Evolutionary conservation across 2,888 invertebrate genomes (phyloP).

Genomic region (Cinara cedri): DNA sequence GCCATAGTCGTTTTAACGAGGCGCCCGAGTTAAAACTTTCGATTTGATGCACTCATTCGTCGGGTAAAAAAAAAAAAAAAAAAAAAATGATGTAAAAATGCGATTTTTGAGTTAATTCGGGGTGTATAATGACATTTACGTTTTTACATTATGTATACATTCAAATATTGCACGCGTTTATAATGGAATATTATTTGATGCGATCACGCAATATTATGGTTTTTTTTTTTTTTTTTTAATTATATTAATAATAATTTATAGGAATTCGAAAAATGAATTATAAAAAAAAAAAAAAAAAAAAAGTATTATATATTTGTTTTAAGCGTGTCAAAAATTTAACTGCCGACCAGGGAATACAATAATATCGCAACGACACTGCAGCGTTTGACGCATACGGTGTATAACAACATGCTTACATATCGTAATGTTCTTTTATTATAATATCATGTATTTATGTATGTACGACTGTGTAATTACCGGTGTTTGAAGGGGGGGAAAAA

Average conservation of each 20-base stretch:
- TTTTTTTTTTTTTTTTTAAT: no score
- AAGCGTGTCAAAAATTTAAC: not conserved
- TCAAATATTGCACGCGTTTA: no score
- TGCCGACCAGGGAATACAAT: not conserved
- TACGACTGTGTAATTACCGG: slow-evolving; percentile 12
- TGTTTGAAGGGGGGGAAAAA: not conserved
- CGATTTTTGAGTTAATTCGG: no score
- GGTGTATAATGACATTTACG: not conserved
- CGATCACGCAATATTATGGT: no score
- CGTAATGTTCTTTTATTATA: no score
- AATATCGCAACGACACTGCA: not conserved
- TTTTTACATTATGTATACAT: not conserved
- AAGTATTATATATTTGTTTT: slow-evolving; percentile 23
- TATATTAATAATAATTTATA: not conserved
- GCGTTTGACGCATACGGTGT: no score
- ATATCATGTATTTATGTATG: not conserved
- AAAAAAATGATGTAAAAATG: no score
- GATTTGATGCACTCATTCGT: no score
- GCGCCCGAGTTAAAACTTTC: not conserved
- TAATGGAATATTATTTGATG: no score
- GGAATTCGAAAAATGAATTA: not conserved
- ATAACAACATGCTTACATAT: no score
- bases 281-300: no score
- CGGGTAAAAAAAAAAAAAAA: not conserved
- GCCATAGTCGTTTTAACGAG: not conserved